These are phyloP conservation scores for Tipula unca DNA, from an alignment of 2,888 invertebrate genomes.

Conservation along the genomic window DNA sequence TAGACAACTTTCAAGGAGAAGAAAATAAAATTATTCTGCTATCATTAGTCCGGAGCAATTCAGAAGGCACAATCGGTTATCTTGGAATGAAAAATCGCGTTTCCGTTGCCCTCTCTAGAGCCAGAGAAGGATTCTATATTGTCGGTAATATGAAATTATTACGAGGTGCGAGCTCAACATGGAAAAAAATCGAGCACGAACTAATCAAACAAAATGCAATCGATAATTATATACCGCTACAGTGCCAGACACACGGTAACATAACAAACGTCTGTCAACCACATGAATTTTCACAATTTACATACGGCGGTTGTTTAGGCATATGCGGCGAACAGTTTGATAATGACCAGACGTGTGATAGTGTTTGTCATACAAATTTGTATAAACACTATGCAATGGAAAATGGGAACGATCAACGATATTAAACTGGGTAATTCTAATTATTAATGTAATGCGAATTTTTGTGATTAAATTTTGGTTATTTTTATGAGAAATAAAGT, in stretches of 20 bases:
- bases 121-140: conserved; percentile 54
- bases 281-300: background rate
- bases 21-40: conserved; percentile 70
- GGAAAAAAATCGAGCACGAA: conserved; percentile 45
- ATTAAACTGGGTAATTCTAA: background rate
- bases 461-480: background rate
- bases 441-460: background rate
- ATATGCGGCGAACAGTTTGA: background rate
- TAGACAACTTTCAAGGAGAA: conserved; percentile 77
- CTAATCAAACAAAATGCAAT: conserved; percentile 46
- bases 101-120: conserved; percentile 70
- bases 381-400: background rate
- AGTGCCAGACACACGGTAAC: conserved; percentile 44
- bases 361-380: background rate
- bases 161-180: conserved; percentile 45
- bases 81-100: conserved; percentile 59
- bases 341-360: background rate
- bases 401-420: background rate
- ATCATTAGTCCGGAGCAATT: conserved; percentile 69
- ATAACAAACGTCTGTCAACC: conserved; percentile 27
- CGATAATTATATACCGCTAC: conserved; percentile 44
- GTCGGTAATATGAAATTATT: conserved; percentile 62
- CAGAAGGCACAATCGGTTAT: conserved; percentile 59
- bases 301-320: background rate
- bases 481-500: background rate